Base-by-base conservation (phyloP, 1,140 invertebrate genomes). In the Zaprionus ghesquierei region DNA sequence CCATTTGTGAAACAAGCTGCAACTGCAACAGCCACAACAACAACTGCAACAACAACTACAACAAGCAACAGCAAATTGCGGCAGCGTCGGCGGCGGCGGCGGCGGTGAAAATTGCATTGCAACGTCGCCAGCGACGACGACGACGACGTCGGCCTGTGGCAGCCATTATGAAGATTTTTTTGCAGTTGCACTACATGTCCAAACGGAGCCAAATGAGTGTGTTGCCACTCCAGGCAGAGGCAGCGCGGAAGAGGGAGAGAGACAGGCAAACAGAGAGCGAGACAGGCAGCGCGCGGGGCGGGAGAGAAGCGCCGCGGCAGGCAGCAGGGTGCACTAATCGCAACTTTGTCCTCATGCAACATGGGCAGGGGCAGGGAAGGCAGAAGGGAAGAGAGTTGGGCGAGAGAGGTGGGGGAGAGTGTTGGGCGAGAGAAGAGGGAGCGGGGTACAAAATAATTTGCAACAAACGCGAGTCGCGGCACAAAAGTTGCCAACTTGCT, bases 141-240 rank as follows among this genome's bases (percentile, higher is more conserved):
- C 77, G 79, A 64, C 69, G 82, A 53, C 75, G 69, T 51, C 77
- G 74, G 69, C 64, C 77, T 69, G 59, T 82, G 84, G 69, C 87
- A 81, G 84, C 79, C 84, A 87, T 87, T 87, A 87, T 87, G 79
- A 89, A 87, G 84, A 87, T 84, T 87, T 86, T 85, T 85, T 89
- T 85, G 63, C 79, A 87, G 79, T 79, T 81, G 77, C 79, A 79
- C 78, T 75, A 70, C 77, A 81, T 79, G 74, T 89, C 84, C 84
- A 89, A 89, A 80, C 85, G 84, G 79, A 84, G 75, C 84, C 79
- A 89, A 89, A 84, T 87, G 82, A 79, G 82, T 84, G 84, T 79
- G 75, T 82, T 61, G 41, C 38, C 27, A 79, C 63, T 65, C 49
- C 46, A 60, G 55, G 46, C 38, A 20, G 54, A 29, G 51, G 29